Conservation (phyloP, 92 coral and sea anemone genomes). For the Palythoa caribaeorum region DNA sequence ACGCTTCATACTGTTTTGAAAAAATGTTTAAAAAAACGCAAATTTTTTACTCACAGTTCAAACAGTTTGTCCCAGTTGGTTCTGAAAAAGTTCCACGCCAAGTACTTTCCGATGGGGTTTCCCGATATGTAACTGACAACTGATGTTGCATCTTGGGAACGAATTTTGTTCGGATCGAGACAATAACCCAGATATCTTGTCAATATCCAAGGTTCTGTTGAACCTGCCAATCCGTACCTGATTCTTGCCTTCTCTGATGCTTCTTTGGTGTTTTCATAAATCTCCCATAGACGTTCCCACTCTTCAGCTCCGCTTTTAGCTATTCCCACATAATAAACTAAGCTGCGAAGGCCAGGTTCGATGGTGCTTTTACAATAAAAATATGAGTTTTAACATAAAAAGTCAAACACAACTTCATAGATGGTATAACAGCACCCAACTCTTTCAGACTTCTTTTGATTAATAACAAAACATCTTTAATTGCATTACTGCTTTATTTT, state of each 20-base stretch:
- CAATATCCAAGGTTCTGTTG: constrained; percentile 87
- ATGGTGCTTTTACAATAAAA: neutral
- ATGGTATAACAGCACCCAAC: too few relatives aligned
- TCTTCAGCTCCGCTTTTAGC: constrained; percentile 85
- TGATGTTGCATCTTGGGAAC: constrained; percentile 93
- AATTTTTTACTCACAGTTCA: constrained; percentile 69
- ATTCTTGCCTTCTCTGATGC: constrained; percentile 85
- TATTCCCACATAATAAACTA: constrained; percentile 87
- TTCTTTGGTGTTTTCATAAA: constrained; percentile 75
- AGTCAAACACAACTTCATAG: too few relatives aligned
- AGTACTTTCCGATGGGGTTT: constrained; percentile 84
- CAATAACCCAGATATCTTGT: constrained; percentile 83
- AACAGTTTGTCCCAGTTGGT: constrained; percentile 83
- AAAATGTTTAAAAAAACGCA: neutral
- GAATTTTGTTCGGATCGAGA: constrained; percentile 77
- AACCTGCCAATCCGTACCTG: constrained; percentile 80
- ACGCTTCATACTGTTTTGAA: too few relatives aligned
- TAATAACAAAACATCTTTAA: too few relatives aligned
- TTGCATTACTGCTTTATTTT: too few relatives aligned
- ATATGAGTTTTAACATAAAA: too few relatives aligned
- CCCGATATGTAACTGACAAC: constrained; percentile 80
- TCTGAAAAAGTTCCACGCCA: constrained; percentile 96
- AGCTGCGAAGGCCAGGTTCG: constrained; percentile 5
- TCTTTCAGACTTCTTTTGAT: too few relatives aligned
- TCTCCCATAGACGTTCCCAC: constrained; percentile 85